Conservation (phyloP, 1,140 invertebrate species). For the Argopecten irradians region DNA sequence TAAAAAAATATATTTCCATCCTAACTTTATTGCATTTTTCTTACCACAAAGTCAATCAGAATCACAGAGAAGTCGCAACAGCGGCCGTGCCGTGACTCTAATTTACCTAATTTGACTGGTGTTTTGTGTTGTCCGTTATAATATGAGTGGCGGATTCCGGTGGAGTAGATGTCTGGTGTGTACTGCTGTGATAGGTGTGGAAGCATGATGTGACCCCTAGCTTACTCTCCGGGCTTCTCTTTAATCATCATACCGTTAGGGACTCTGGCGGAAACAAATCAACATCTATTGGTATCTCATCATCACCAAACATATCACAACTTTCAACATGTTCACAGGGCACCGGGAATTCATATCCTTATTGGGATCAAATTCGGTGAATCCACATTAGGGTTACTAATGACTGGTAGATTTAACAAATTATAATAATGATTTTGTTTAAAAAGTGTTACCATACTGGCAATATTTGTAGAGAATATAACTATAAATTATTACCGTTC, state of each 20-base stretch:
- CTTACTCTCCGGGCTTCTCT: background rate
- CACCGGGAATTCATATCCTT: too few relatives aligned
- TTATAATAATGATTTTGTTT: too few relatives aligned
- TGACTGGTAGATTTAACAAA: too few relatives aligned
- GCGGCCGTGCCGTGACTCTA: background rate
- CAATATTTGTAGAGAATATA: too few relatives aligned
- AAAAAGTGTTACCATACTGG: too few relatives aligned
- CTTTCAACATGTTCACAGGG: too few relatives aligned
- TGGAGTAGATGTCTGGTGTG: background rate
- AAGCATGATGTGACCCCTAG: background rate
- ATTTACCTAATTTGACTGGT: background rate
- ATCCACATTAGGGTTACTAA: too few relatives aligned
- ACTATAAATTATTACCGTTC: too few relatives aligned
- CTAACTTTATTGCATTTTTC: background rate
- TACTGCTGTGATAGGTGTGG: background rate
- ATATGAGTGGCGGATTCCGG: background rate
- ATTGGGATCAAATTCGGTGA: too few relatives aligned
- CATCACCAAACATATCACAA: too few relatives aligned
- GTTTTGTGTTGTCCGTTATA: background rate
- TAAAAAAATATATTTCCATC: background rate
- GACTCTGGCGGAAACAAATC: background rate
- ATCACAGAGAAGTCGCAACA: background rate
- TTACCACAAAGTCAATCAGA: background rate
- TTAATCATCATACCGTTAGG: background rate
- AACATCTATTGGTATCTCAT: conserved; percentile 3